Percentiles rank a stretch among this genome's conserved stretches.
These are phyloP conservation scores for Apamea monoglypha DNA, from an alignment of 2,888 invertebrate species.

Conservation along the genomic window DNA sequence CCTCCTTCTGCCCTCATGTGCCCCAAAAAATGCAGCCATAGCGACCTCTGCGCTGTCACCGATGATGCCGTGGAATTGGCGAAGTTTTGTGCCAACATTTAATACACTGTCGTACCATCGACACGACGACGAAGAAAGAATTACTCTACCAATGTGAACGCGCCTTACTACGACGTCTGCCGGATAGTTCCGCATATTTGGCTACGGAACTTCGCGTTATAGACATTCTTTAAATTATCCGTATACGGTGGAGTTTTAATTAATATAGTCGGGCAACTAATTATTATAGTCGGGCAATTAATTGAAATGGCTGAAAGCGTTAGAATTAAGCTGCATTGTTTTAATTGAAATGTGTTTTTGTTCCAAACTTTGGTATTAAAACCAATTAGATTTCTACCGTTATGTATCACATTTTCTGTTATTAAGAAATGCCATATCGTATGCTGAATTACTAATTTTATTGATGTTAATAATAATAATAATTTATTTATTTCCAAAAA, in stretches of 20 bases:
- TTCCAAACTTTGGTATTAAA: background rate
- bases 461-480: no score
- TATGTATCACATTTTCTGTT: background rate
- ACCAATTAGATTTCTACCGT: background rate
- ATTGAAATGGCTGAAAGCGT: constrained; percentile 18
- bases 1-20: background rate
- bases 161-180: background rate
- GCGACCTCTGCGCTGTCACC: background rate
- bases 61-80: background rate
- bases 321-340: background rate
- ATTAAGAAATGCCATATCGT: background rate
- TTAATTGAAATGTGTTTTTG: background rate
- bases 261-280: constrained; percentile 37
- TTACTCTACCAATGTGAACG: constrained; percentile 1
- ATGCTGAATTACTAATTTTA: background rate
- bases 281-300: constrained; percentile 29
- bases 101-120: background rate
- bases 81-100: background rate
- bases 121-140: no score
- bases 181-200: constrained; percentile 55
- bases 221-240: constrained; percentile 51
- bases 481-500: no score
- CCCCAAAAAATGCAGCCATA: background rate
- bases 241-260: constrained; percentile 43
- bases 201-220: constrained; percentile 8